A percentile compares a stretch with the other conserved stretches of the same genome.
These are phyloP conservation scores for Atherinosoma microstoma DNA, from an alignment of 2,797 vertebrate species.

Conservation along the genomic window DNA sequence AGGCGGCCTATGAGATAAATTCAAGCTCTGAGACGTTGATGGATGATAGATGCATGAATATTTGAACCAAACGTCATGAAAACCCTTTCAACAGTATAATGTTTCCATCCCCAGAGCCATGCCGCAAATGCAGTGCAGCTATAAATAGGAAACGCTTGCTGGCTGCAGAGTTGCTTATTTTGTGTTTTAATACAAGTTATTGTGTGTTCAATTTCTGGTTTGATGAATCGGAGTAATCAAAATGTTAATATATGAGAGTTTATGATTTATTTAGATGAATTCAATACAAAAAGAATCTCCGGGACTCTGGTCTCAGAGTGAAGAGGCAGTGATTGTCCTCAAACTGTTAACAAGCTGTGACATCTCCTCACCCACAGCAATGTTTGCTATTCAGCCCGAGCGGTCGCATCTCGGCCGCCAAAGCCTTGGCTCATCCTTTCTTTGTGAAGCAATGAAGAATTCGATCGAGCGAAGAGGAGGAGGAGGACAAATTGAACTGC, in stretches of 20 bases:
- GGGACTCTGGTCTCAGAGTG: neutral
- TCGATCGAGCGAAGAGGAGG: neutral
- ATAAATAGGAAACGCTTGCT: no score
- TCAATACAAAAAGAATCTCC: neutral
- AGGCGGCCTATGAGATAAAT: neutral
- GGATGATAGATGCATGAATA: neutral
- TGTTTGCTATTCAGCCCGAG: constrained; percentile 79
- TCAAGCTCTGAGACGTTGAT: neutral
- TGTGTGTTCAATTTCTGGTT: neutral
- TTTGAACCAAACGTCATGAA: neutral
- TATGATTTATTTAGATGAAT: neutral
- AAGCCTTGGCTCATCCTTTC: constrained; percentile 80
- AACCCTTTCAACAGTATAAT: no score
- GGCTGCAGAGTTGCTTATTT: neutral
- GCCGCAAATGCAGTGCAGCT: no score
- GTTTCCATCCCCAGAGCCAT: no score
- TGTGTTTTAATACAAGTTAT: constrained; percentile 1
- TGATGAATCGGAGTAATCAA: neutral
- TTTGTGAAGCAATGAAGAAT: constrained; percentile 64
- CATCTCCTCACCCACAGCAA: constrained; percentile 66
- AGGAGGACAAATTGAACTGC: neutral
- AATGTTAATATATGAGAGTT: neutral
- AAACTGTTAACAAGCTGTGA: neutral
- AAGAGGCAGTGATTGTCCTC: neutral
- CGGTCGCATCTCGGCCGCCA: constrained; percentile 78